Percentiles rank a stretch among this genome's conserved stretches.
These are phyloP conservation scores for Helicoverpa zea DNA, from an alignment of 1,140 invertebrate genomes.

Conservation along the genomic window DNA sequence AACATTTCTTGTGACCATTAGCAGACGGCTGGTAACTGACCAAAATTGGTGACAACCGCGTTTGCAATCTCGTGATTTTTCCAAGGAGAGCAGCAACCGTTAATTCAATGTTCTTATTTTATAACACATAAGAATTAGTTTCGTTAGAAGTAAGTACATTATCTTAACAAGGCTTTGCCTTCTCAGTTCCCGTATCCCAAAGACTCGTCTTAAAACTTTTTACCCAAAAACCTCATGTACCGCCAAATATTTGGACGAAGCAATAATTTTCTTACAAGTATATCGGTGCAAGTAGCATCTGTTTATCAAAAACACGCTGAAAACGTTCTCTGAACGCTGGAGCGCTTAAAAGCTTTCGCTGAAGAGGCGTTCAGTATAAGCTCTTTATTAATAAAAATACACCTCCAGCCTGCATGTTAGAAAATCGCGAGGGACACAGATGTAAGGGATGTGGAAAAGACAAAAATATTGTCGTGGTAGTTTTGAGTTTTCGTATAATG, in stretches of 20 bases:
- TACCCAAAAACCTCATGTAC: background rate
- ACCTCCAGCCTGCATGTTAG: constrained; percentile 68
- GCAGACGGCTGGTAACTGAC: too few relatives aligned
- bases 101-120: too few relatives aligned
- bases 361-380: constrained; percentile 59
- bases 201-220: background rate
- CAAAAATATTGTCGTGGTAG: background rate
- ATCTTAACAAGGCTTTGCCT: too few relatives aligned
- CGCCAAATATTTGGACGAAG: background rate
- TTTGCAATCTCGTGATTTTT: too few relatives aligned
- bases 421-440: constrained; percentile 50
- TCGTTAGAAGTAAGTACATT: background rate
- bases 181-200: too few relatives aligned
- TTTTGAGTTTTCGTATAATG: too few relatives aligned
- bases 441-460: constrained; percentile 42
- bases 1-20: too few relatives aligned
- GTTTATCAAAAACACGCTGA: constrained; percentile 38
- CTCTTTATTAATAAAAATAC: constrained; percentile 77
- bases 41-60: too few relatives aligned
- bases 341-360: constrained; percentile 65
- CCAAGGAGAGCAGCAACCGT: too few relatives aligned
- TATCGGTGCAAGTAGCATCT: constrained; percentile 11
- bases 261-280: background rate
- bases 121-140: background rate
- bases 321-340: constrained; percentile 52